phyloP scores from a whole-genome alignment of 2,888 invertebrate species.

The Acleris holmiana region DNA sequence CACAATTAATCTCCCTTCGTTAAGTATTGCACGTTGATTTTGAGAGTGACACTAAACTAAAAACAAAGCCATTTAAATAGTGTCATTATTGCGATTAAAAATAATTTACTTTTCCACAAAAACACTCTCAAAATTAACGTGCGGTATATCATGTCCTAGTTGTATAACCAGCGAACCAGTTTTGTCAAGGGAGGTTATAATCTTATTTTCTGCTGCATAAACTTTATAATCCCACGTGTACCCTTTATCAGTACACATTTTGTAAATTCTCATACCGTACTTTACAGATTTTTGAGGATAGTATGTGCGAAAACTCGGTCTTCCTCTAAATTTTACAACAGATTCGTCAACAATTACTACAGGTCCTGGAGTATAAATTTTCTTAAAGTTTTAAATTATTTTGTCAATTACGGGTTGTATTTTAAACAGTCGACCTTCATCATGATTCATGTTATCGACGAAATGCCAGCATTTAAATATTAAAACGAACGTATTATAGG shows the following conservation, averaged over 20 bases:
- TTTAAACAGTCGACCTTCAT: conserved; percentile 38
- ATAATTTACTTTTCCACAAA: too few relatives aligned
- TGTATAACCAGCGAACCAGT: conserved; percentile 35
- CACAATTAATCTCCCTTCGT: too few relatives aligned
- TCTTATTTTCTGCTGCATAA: conserved; percentile 36
- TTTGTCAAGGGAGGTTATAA: conserved; percentile 29
- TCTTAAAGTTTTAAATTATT: conserved; percentile 34
- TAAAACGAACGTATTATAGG: conserved; percentile 33
- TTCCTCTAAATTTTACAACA: conserved; percentile 37
- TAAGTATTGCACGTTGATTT: too few relatives aligned
- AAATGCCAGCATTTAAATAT: conserved; percentile 39
- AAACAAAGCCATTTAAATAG: too few relatives aligned
- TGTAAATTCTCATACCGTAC: conserved; percentile 41
- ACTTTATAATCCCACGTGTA: conserved; percentile 39
- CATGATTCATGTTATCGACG: conserved; percentile 32
- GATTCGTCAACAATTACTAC: conserved; percentile 38
- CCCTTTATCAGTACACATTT: conserved; percentile 36
- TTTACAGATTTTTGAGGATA: conserved; percentile 35
- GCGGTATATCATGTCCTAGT: conserved; percentile 22
- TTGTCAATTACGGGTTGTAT: conserved; percentile 39
- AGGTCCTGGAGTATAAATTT: conserved; percentile 38
- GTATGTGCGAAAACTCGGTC: conserved; percentile 26
- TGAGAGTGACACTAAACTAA: too few relatives aligned
- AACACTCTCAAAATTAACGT: too few relatives aligned
- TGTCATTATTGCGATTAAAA: too few relatives aligned